Evolutionary conservation across 2,113 vertebrate species (phyloP).

Genomic region (Leptodactylus fuscus): DNA sequence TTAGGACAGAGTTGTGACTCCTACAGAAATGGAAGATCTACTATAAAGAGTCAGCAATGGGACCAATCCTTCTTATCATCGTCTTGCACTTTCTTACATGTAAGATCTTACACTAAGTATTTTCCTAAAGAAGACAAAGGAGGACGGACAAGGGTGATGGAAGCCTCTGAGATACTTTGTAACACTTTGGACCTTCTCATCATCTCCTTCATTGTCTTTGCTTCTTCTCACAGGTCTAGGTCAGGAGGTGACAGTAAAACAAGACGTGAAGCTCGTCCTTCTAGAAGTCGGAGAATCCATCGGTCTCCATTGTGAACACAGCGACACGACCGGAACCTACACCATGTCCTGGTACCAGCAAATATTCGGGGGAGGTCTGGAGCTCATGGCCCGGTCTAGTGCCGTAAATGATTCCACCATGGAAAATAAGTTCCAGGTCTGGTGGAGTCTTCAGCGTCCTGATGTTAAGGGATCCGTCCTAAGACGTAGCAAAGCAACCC

Average conservation of each 20-base stretch:
- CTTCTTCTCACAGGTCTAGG: neutral
- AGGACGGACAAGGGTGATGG: neutral
- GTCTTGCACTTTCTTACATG: neutral
- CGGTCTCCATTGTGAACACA: neutral
- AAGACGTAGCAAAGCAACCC: neutral
- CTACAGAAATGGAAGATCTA: neutral
- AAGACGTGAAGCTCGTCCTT: neutral
- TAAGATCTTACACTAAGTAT: neutral
- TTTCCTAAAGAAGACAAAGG: neutral
- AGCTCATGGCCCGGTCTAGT: neutral
- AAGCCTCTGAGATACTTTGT: neutral
- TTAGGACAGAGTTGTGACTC: neutral
- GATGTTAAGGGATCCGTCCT: neutral
- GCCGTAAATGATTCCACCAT: neutral
- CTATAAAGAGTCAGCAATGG: neutral
- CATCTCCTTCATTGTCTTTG: neutral
- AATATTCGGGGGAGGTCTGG: slow-evolving; percentile 2
- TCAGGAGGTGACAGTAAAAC: slow-evolving; percentile 6
- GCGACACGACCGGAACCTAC: neutral
- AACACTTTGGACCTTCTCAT: neutral
- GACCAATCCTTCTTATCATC: neutral
- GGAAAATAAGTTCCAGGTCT: neutral
- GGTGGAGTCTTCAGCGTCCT: neutral
- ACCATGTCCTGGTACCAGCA: slow-evolving; percentile 51
- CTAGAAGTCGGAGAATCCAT: neutral